Evolutionary conservation across 2,888 invertebrate genomes (phyloP).

Genomic region (Orgyia antiqua): DNA sequence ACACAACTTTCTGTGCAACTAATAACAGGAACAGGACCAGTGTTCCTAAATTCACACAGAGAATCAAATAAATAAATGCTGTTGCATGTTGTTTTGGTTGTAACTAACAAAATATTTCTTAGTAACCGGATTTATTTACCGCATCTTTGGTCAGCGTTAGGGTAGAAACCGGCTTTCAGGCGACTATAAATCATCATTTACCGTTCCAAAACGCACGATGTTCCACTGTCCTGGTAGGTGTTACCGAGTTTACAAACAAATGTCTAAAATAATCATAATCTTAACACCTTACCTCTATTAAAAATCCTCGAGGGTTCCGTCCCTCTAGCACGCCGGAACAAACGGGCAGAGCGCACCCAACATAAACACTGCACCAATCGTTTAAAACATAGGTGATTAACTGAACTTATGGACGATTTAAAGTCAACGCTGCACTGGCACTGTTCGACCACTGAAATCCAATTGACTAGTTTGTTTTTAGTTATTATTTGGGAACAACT

Average conservation of each 20-base stretch:
- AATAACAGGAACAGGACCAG: no score
- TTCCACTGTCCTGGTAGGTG: conserved; percentile 12
- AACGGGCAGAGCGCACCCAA: conserved; percentile 65
- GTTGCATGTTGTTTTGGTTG: no score
- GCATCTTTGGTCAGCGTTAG: conserved; percentile 19
- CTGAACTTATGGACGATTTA: conserved; percentile 28
- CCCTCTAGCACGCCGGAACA: conserved; percentile 63
- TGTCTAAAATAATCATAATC: conserved; percentile 41
- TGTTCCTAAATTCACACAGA: no score
- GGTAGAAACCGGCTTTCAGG: conserved; percentile 43
- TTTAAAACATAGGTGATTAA: conserved; percentile 50
- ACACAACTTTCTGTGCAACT: no score
- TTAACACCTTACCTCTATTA: conserved; percentile 57
- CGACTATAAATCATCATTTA: conserved; percentile 26
- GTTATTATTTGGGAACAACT: conserved; percentile 55
- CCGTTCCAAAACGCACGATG: conserved; percentile 11
- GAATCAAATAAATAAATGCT: no score
- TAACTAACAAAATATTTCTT: background rate
- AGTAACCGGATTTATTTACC: conserved; percentile 43
- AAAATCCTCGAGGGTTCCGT: conserved; percentile 70
- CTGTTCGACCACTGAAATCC: conserved; percentile 68
- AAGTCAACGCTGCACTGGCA: conserved; percentile 56
- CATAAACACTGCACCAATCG: conserved; percentile 75
- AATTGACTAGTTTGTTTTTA: conserved; percentile 61
- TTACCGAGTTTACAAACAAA: conserved; percentile 29